phyloP scores from a whole-genome alignment of 1,140 invertebrate species.

The Lasaia peninsularis region DNA sequence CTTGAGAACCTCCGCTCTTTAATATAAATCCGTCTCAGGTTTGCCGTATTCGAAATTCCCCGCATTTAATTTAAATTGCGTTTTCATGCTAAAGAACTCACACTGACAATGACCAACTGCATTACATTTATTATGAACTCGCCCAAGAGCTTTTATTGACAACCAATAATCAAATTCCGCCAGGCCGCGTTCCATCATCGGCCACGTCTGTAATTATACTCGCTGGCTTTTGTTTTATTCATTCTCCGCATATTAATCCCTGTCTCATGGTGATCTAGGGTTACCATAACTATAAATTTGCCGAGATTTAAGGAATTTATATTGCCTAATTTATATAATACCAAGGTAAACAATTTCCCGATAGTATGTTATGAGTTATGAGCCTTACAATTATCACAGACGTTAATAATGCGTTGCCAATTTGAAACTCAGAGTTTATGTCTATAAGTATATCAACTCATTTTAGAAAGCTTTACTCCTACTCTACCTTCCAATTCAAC shows the following conservation, averaged over 20 bases:
- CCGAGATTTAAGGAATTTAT: too few species aligned
- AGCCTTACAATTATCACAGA: too few species aligned
- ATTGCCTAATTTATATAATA: too few species aligned
- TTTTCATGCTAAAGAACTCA: conserved; percentile 20
- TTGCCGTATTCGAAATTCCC: conserved; percentile 23
- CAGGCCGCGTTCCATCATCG: conserved; percentile 34
- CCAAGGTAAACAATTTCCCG: too few species aligned
- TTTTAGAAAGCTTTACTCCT: too few species aligned
- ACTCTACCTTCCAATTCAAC: too few species aligned
- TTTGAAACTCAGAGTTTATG: too few species aligned
- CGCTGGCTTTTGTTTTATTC: conserved; percentile 33
- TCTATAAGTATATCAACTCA: too few species aligned
- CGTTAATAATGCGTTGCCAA: too few species aligned
- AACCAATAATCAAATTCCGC: conserved; percentile 31
- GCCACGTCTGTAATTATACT: conserved; percentile 34
- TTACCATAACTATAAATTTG: too few species aligned
- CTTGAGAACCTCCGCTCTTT: not conserved
- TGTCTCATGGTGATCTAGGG: conserved; percentile 33
- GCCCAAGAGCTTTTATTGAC: conserved; percentile 29
- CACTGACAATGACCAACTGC: conserved; percentile 23
- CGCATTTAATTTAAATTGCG: conserved; percentile 21
- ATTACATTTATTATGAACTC: conserved; percentile 22
- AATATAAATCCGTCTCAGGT: conserved; percentile 23
- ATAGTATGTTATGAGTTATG: too few species aligned
- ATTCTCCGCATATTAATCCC: conserved; percentile 39